phyloP scores from a whole-genome alignment of 2,888 invertebrate species.

The Sepiola atlantica region DNA sequence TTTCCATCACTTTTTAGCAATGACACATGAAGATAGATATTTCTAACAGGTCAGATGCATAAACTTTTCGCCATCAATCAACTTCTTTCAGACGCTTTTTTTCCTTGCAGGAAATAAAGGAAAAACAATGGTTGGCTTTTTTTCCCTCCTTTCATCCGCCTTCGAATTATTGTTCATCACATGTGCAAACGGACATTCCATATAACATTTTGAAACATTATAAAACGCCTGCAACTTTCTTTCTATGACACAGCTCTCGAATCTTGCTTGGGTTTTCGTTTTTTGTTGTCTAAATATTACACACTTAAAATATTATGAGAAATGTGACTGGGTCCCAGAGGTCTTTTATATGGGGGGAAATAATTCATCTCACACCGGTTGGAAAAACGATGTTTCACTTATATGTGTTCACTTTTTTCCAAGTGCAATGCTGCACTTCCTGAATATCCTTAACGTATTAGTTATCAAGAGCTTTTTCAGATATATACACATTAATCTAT shows the following conservation, averaged over 20 bases:
- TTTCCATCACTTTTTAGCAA: neutral
- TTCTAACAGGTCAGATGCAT: neutral
- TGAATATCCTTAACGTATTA: no score
- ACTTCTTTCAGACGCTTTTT: neutral
- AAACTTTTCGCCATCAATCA: neutral
- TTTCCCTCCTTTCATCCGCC: neutral
- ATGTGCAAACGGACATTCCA: neutral
- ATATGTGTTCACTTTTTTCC: neutral
- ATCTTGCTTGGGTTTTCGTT: neutral
- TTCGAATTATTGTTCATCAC: neutral
- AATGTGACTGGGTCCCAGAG: neutral
- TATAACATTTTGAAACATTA: neutral
- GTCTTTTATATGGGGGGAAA: neutral
- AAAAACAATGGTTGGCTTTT: neutral
- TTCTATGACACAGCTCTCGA: no score
- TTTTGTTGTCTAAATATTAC: neutral
- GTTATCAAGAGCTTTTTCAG: no score
- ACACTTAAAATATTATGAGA: neutral
- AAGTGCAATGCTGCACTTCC: no score
- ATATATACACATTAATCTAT: no score
- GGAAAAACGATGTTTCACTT: neutral
- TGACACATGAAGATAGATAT: neutral
- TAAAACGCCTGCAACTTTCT: no score
- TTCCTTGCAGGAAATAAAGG: neutral
- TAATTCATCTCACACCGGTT: neutral